A percentile compares a stretch with the other conserved stretches of the same genome.
phyloP scores from a whole-genome alignment of 1,140 invertebrate genomes.

The Drosophila asahinai region DNA sequence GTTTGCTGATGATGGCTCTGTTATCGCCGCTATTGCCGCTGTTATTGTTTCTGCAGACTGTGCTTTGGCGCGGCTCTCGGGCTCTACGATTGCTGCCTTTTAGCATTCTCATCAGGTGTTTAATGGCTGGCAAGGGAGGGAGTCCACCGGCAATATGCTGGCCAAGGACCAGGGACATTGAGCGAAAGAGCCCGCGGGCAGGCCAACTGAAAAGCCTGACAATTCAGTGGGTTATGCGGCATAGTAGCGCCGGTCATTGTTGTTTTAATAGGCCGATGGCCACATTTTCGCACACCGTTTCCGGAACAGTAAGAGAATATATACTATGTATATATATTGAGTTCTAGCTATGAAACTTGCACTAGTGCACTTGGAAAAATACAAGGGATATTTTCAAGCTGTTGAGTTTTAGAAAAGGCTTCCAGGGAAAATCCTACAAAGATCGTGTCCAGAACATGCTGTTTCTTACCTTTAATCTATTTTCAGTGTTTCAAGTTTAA shows the following conservation, averaged over 20 bases:
- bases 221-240: slow-evolving; percentile 26
- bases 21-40: slow-evolving; percentile 19
- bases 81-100: slow-evolving; percentile 9
- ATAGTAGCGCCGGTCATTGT: slow-evolving; percentile 30
- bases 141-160: slow-evolving; percentile 39
- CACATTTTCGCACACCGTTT: slow-evolving; percentile 14
- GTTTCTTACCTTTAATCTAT: too few relatives aligned
- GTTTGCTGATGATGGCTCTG: slow-evolving; percentile 17
- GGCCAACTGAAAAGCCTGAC: slow-evolving; percentile 28
- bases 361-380: background rate
- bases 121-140: slow-evolving; percentile 27
- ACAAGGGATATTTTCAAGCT: too few relatives aligned
- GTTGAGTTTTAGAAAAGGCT: too few relatives aligned
- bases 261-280: slow-evolving; percentile 46
- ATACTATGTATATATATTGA: background rate
- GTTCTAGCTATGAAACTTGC: background rate
- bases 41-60: slow-evolving; percentile 1
- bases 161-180: background rate
- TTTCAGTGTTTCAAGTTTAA: too few relatives aligned
- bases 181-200: slow-evolving; percentile 11
- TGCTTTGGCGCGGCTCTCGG: slow-evolving; percentile 1
- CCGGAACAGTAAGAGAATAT: background rate
- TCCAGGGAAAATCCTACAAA: too few relatives aligned
- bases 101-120: slow-evolving; percentile 44
- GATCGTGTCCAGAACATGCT: too few relatives aligned